These are phyloP conservation scores for Neosilurus mollespiculum DNA, from an alignment of 2,797 vertebrate species.

Conservation along the genomic window DNA sequence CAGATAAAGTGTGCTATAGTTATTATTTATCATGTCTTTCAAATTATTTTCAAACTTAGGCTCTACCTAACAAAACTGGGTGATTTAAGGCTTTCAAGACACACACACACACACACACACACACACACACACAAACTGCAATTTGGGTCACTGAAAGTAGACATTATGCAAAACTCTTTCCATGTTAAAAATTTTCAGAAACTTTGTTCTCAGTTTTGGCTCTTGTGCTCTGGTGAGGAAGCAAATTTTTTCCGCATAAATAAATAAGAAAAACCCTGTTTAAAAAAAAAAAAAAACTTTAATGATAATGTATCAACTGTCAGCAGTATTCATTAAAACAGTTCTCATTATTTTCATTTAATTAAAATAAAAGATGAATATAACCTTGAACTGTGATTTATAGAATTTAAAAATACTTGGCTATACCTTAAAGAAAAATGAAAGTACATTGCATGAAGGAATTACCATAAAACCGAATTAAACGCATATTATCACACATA, in stretches of 20 bases:
- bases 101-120: too few species aligned
- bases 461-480: slow-evolving; percentile 19
- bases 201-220: too few species aligned
- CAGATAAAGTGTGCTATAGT: not conserved
- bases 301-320: slow-evolving; percentile 32
- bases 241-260: too few species aligned
- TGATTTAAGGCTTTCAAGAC: not conserved
- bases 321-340: slow-evolving; percentile 26
- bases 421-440: slow-evolving; percentile 20
- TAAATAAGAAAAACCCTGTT: too few species aligned
- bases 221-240: too few species aligned
- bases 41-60: not conserved
- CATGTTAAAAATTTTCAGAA: too few species aligned
- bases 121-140: too few species aligned
- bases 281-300: not conserved
- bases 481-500: not conserved
- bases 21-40: not conserved
- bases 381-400: slow-evolving; percentile 7
- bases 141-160: too few species aligned
- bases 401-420: slow-evolving; percentile 5
- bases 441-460: slow-evolving; percentile 1
- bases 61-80: not conserved
- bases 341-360: slow-evolving; percentile 10
- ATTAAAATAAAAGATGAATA: not conserved
- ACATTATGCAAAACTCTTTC: too few species aligned